phyloP scores from a whole-genome alignment of 2,797 vertebrate genomes.

The Syndactyla subalaris region DNA sequence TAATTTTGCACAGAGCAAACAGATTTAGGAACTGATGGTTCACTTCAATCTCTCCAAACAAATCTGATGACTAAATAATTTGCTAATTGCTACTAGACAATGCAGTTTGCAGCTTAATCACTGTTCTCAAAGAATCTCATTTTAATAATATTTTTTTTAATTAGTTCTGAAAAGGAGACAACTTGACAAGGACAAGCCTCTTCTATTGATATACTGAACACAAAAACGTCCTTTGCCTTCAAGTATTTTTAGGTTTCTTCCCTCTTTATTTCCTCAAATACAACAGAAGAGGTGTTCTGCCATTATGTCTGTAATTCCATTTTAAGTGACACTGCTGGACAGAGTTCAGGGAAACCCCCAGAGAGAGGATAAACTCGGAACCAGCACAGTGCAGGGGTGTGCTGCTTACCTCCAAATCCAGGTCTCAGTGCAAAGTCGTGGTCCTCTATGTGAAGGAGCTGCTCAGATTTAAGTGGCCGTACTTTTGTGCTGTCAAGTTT shows the following conservation, averaged over 20 bases:
- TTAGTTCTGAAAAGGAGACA: not conserved
- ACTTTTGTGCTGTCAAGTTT: conserved; percentile 89
- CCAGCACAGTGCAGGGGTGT: not conserved
- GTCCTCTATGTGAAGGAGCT: conserved; percentile 89
- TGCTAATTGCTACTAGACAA: conserved; percentile 7
- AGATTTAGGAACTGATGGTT: conserved; percentile 7
- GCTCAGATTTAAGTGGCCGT: conserved; percentile 84
- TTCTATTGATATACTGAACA: not conserved
- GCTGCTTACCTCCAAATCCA: conserved; percentile 88
- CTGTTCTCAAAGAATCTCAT: not conserved
- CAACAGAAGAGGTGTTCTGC: not conserved
- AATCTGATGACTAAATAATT: conserved; percentile 1
- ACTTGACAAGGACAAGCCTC: not conserved
- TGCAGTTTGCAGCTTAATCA: not conserved
- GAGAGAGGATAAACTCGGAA: not conserved
- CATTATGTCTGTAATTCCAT: not conserved
- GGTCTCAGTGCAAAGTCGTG: conserved; percentile 92
- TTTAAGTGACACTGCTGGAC: not conserved
- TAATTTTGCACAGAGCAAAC: not conserved
- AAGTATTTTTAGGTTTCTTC: not conserved
- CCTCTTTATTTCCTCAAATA: not conserved
- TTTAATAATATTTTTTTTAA: not conserved
- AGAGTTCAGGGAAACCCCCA: not conserved
- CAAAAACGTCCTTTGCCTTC: not conserved
- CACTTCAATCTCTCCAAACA: not conserved